Percentiles rank a stretch among this genome's conserved stretches.
phyloP scores from a whole-genome alignment of 2,888 invertebrate genomes.

The Phorcus lineatus region DNA sequence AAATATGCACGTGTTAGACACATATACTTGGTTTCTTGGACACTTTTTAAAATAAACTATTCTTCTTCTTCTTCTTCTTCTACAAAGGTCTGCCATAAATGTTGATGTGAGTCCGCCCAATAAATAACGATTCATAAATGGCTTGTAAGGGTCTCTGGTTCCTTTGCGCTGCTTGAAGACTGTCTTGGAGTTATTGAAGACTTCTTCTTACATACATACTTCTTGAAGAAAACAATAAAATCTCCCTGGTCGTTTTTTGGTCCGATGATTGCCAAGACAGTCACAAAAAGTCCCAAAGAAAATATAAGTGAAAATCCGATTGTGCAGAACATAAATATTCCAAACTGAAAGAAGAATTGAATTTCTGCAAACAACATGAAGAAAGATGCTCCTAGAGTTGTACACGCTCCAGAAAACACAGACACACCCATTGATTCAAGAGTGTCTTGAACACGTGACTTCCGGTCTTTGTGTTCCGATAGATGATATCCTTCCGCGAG shows the following conservation, averaged over 20 bases:
- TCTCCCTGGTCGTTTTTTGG: slow-evolving; percentile 53
- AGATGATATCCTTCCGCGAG: slow-evolving; percentile 61
- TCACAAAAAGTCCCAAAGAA: slow-evolving; percentile 60
- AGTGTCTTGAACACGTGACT: slow-evolving; percentile 53
- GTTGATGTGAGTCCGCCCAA: not conserved
- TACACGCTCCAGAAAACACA: slow-evolving; percentile 67
- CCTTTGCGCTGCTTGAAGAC: no score
- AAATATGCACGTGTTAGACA: no score
- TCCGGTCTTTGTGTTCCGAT: slow-evolving; percentile 46
- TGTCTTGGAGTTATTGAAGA: not conserved
- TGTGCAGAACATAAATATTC: slow-evolving; percentile 67
- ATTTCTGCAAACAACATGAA: slow-evolving; percentile 67
- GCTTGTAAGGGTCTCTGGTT: not conserved
- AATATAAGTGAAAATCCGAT: slow-evolving; percentile 65
- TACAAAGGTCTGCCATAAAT: no score
- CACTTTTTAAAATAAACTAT: no score
- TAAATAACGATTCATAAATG: not conserved
- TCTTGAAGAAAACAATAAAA: slow-evolving; percentile 29
- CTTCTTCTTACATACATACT: not conserved
- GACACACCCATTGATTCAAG: slow-evolving; percentile 63
- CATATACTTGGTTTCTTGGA: no score
- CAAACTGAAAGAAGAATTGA: slow-evolving; percentile 68
- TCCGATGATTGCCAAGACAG: slow-evolving; percentile 59
- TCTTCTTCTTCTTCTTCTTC: no score
- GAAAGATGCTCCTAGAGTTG: slow-evolving; percentile 64